Evolutionary conservation across 1,140 invertebrate species (phyloP).

Genomic region (Papilio glaucus): DNA sequence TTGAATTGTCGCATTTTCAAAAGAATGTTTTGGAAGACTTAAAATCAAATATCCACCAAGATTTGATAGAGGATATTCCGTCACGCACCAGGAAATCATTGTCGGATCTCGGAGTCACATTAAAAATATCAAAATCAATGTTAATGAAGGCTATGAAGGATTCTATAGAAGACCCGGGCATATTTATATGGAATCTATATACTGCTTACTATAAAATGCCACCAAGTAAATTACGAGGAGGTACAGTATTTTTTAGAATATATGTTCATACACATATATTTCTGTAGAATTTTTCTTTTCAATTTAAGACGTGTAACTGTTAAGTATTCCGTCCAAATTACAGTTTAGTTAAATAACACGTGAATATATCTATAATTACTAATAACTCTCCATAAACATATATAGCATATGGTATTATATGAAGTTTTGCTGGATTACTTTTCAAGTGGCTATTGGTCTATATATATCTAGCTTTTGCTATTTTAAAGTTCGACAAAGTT

Average conservation of each 20-base stretch:
- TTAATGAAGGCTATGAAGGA: constrained; percentile 66
- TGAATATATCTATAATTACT: no score
- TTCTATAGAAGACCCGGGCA: constrained; percentile 62
- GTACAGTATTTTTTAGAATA: constrained; percentile 44
- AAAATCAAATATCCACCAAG: constrained; percentile 68
- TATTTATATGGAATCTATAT: constrained; percentile 75
- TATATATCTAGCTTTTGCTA: no score
- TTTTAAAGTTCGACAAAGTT: no score
- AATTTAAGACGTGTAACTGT: no score
- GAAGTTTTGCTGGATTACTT: no score
- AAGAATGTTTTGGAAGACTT: constrained; percentile 55
- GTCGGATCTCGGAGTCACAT: constrained; percentile 66
- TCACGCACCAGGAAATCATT: constrained; percentile 58
- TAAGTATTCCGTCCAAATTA: no score
- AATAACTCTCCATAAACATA: no score
- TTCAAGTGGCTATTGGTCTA: no score
- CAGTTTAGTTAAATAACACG: no score
- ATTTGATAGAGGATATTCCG: constrained; percentile 68
- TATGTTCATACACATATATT: neutral
- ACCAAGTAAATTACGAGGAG: constrained; percentile 57
- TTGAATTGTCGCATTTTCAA: constrained; percentile 63
- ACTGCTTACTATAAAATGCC: constrained; percentile 61
- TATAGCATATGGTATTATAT: no score
- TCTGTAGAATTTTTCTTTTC: no score
- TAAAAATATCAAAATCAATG: constrained; percentile 54